Evolutionary conservation across 1,140 invertebrate species (phyloP), one percentile per base, ranked within the genome.

Genomic region (Cydia pomonella): DNA sequence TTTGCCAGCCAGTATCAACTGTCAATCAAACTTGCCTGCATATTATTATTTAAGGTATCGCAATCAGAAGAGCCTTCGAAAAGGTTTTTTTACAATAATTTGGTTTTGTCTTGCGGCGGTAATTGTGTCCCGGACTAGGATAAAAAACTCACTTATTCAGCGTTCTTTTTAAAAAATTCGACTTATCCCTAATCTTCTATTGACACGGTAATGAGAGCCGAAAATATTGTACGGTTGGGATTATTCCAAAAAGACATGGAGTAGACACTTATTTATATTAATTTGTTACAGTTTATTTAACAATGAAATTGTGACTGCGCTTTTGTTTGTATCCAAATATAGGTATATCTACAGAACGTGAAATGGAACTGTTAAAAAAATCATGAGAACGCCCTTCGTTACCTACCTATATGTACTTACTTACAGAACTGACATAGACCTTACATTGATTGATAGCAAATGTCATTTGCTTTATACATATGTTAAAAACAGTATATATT

Each of bases 171-270:
- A 83, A 59, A 87, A 86, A 87, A 86, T 86, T 88, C 80, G 87
- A 84, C 82, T 91, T 91, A 90, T 89, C 88, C 89, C 89, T 91
- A 92, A 92, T 92, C 89, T 92, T 85, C 82, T 87, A 92, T 92
- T 92, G 90, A 92, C 90, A 92, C 82, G 76, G 90, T 92, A 92
- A 92, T 92, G 87, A 92, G 88, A 80, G 50, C 83, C 83, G 75
- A 91, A 76, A 91, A 92, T 92, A 90, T 92, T 89, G 87, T 91
- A 90, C 82, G 79, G 77, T 75, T 71, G 75, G 78, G 81, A 81
- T 77, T 83, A 76, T 77, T 82, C 53, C 4, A 74, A 50, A 74
- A 72, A 80, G 18, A 6, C 21, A 73, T 87, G 77, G 86, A 90
- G 71, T 27, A n/a, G 71, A 16, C 13, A 27, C 23, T n/a, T 5